These are phyloP conservation scores for Drosophila nigromelanica DNA, from an alignment of 1,140 invertebrate genomes.

Conservation along the genomic window DNA sequence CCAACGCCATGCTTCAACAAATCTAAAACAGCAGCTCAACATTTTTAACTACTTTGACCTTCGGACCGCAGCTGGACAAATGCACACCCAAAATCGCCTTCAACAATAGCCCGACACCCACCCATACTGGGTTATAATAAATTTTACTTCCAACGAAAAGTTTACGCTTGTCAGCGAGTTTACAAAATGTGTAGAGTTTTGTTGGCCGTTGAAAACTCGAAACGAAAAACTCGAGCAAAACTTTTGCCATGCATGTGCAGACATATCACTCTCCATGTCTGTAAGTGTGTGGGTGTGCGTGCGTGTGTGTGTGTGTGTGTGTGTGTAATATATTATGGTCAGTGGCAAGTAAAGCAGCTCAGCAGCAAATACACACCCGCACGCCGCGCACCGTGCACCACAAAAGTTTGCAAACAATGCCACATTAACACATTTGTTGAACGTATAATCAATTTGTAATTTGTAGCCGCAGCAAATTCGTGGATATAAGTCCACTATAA, in stretches of 20 bases:
- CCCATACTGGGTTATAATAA: conserved; percentile 57
- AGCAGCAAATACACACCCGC: conserved; percentile 4
- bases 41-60: conserved; percentile 77
- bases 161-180: conserved; percentile 76
- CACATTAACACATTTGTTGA: conserved; percentile 83
- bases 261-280: conserved; percentile 62
- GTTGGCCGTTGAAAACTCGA: conserved; percentile 58
- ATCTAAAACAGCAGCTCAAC: conserved; percentile 62
- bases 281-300: conserved; percentile 27
- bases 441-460: conserved; percentile 83
- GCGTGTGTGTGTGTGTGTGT: conserved; percentile 42
- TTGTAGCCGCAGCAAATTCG: conserved; percentile 81
- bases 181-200: conserved; percentile 56
- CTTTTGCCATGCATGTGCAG: conserved; percentile 61
- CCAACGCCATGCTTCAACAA: conserved; percentile 50
- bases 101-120: not conserved
- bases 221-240: conserved; percentile 61
- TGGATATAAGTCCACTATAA: conserved; percentile 66
- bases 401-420: conserved; percentile 79
- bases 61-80: conserved; percentile 33
- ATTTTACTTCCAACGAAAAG: conserved; percentile 60
- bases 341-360: conserved; percentile 55
- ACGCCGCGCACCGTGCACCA: conserved; percentile 8
- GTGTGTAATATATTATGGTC: conserved; percentile 77
- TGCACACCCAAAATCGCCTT: not conserved